These are phyloP conservation scores for Marisa cornuarietis DNA, from an alignment of 1,140 invertebrate genomes.

Conservation along the genomic window DNA sequence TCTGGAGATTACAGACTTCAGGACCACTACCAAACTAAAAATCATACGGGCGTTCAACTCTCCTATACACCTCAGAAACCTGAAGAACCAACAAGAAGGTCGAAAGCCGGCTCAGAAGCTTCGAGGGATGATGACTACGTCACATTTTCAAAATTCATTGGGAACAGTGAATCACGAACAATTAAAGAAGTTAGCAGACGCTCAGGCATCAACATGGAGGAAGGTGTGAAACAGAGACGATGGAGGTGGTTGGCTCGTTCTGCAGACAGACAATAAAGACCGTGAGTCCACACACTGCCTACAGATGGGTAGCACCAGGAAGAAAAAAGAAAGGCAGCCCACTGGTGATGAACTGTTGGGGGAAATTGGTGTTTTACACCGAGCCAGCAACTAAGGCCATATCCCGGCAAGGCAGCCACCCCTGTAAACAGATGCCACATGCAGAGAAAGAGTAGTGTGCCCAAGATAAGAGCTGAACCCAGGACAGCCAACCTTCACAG, in stretches of 20 bases:
- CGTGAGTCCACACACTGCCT: no score
- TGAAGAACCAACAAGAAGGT: conserved; percentile 1
- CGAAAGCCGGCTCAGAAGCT: neutral
- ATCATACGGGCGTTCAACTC: neutral
- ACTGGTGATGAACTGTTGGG: no score
- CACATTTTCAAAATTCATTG: neutral
- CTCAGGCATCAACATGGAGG: neutral
- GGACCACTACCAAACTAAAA: neutral
- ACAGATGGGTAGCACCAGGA: no score
- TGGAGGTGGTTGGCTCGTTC: neutral
- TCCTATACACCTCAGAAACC: conserved; percentile 1
- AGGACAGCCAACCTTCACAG: no score
- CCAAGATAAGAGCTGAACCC: no score
- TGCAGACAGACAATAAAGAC: no score
- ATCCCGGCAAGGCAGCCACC: no score
- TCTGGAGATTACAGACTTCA: neutral
- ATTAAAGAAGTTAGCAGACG: neutral
- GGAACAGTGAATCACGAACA: conserved; percentile 1
- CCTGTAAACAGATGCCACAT: no score
- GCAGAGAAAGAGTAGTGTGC: no score
- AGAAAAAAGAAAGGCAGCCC: no score
- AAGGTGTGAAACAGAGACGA: neutral
- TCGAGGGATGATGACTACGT: neutral
- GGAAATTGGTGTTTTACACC: no score
- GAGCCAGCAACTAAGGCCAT: no score